Evolutionary conservation across 1,140 invertebrate genomes (phyloP).

Genomic region (Augochlora pura): DNA sequence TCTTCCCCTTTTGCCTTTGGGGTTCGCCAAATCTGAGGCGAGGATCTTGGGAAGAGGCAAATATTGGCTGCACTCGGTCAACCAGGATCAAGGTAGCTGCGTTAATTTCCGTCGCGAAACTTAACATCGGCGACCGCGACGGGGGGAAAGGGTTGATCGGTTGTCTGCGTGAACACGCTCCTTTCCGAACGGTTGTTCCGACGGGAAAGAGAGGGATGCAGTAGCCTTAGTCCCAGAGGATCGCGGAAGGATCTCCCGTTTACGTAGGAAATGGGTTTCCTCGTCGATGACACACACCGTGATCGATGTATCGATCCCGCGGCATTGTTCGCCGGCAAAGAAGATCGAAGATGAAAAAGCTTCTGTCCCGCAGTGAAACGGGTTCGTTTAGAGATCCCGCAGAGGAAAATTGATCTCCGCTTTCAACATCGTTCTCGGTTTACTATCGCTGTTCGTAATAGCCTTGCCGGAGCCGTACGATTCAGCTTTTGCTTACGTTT

Average conservation of each 20-base stretch:
- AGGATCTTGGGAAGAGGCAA: neutral
- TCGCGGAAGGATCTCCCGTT: conserved; percentile 4
- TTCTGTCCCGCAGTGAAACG: neutral
- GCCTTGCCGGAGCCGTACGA: too few relatives aligned
- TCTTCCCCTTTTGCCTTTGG: neutral
- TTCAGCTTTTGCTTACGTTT: too few relatives aligned
- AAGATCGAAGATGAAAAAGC: conserved; percentile 11
- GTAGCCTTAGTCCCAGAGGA: neutral
- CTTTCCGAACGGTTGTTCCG: neutral
- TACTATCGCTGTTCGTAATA: too few relatives aligned
- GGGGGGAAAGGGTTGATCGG: too few relatives aligned
- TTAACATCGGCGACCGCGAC: neutral
- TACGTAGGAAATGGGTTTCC: conserved; percentile 16
- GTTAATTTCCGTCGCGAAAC: conserved; percentile 21
- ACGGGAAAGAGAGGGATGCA: too few relatives aligned
- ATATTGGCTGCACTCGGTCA: neutral
- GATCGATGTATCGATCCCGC: conserved; percentile 6
- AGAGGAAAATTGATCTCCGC: too few relatives aligned
- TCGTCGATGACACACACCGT: neutral
- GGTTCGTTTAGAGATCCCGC: too few relatives aligned
- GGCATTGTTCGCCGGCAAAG: neutral
- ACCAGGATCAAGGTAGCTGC: neutral
- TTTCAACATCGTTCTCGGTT: too few relatives aligned
- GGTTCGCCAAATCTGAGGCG: conserved; percentile 5
- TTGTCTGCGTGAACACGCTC: neutral